Base-by-base conservation (phyloP, 2,113 vertebrate genomes). In the Alectura lathami region DNA sequence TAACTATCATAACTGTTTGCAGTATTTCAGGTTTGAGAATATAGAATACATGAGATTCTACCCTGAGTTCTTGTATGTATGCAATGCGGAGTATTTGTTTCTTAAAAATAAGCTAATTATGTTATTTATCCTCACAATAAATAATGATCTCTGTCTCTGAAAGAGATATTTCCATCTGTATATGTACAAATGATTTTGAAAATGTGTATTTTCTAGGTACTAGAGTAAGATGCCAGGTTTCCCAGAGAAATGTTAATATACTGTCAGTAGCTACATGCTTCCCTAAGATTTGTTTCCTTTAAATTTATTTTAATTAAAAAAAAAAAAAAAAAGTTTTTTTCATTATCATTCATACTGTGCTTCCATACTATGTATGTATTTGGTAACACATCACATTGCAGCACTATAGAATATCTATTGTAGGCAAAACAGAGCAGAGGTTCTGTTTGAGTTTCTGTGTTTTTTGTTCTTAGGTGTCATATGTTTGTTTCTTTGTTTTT, bases 401-500 rank as follows among this genome's bases (percentile, higher is more conserved):
- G 86, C 87, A 92, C 72, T 87, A 93, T 56, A 73, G 88, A 67
- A 77, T 90, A 94, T 40, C 60, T 72, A 50, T 95, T 88, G 23
- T 91, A 89, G 75, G 43, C 94, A 85, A 88, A 91, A 94, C 15
- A 86, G 43, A 86, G 13, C 53, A 69, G 75, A 76, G 89, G 51
- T 93, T 57, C 66, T 68, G 22, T 85, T 68, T n/a, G 56, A 51
- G 85, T 86, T 74, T 76, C 87, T 45, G n/a, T 83, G 1, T 0
- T 74, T 96, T 74, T 85, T 95, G 42, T 91, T 95, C 86, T 70
- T 70, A 47, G 88, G 88, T 95, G 68, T 94, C 83, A 67, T 94
- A 88, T 91, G 59, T 95, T 94, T 96, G 59, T 90, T 93, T 95
- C 90, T 91, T 85, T 91, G 86, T 56, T 95, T 96, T 88, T 94